Base-by-base conservation (phyloP, 2,113 vertebrate genomes). In the Phalacrocorax aristotelis region DNA sequence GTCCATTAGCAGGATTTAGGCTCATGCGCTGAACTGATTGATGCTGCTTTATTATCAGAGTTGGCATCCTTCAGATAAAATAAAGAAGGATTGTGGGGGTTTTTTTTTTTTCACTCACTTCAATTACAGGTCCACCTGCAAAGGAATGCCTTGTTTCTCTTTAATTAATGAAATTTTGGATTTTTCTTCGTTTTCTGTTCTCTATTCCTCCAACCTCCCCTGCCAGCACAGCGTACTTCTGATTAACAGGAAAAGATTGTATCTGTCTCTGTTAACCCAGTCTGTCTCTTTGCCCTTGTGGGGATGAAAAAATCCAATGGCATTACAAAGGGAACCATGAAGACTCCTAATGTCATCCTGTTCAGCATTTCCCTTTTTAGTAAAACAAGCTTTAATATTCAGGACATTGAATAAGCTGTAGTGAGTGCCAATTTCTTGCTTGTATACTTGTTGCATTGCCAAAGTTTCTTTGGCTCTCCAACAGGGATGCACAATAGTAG, bases 391-490 rank as follows among this genome's bases (percentile, higher is more conserved):
- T 48, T 81, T 83, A 95, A 97, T 77, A 79, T 86, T 48, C 46
- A 69, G 91, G 70, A 46, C 86, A 78, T 84, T 95, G 92, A 97
- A 97, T 96, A 93, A 96, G 68, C 71, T 86, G 81, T 16, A 66
- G 52, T 3, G 23, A 54, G 60, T 64, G 86, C 79, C 75, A 93
- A 77, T 89, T 68, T 19, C 74, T 89, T 90, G 36, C 95, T 58
- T 87, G 91, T 86, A n/a, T 92, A 57, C 64, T 95, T 92, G 83
- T 90, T 95, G 79, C 38, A 1, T 83, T 96, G 95, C 92, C 96
- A 96, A 95, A 90, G 92, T 78, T 84, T 84, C 84, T 93, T 93
- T 96, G 97, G 92, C 92, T 95, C 71, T 95, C 92, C 90, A 86
- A 49, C 72, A 85, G 92, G 76, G 85, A 96, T 92, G 90, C 80